These are phyloP conservation scores for Natrix natrix DNA, from an alignment of 2,797 vertebrate species.

Conservation along the genomic window DNA sequence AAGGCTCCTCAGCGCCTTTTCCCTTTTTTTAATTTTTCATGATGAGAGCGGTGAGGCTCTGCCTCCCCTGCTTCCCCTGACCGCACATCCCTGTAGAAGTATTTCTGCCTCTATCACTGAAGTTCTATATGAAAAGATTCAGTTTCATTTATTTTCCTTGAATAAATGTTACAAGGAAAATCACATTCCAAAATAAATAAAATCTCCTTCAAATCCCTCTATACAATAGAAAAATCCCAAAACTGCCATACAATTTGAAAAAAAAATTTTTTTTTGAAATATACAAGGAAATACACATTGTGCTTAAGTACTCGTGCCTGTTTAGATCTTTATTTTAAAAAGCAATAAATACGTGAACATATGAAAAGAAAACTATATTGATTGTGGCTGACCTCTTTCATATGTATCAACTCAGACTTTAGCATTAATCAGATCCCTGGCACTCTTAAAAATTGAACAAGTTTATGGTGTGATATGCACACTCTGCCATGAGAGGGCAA, in stretches of 20 bases:
- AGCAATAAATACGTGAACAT: not conserved
- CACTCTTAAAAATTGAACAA: not conserved
- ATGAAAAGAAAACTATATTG: not conserved
- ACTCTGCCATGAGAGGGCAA: slow-evolving; percentile 63
- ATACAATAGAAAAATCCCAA: not conserved
- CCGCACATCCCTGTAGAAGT: too few relatives aligned
- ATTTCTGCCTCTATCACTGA: not conserved
- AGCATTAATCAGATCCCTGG: not conserved
- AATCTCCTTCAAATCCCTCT: not conserved
- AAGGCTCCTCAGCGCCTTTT: too few relatives aligned
- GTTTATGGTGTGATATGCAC: not conserved
- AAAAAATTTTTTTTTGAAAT: not conserved
- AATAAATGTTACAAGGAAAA: not conserved
- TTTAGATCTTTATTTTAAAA: not conserved
- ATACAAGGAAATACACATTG: not conserved
- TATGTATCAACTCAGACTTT: not conserved
- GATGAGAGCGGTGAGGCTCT: too few relatives aligned
- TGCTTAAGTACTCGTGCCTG: not conserved
- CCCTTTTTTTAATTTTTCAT: too few relatives aligned
- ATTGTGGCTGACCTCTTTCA: not conserved
- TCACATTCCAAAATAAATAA: not conserved
- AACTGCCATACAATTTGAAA: not conserved
- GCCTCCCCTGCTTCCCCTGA: too few relatives aligned
- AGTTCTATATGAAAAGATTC: not conserved
- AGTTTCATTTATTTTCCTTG: not conserved